A percentile compares a stretch with the other conserved stretches of the same genome.
Conservation (phyloP, 1,140 invertebrate species). For the Drosophila sturtevanti region DNA sequence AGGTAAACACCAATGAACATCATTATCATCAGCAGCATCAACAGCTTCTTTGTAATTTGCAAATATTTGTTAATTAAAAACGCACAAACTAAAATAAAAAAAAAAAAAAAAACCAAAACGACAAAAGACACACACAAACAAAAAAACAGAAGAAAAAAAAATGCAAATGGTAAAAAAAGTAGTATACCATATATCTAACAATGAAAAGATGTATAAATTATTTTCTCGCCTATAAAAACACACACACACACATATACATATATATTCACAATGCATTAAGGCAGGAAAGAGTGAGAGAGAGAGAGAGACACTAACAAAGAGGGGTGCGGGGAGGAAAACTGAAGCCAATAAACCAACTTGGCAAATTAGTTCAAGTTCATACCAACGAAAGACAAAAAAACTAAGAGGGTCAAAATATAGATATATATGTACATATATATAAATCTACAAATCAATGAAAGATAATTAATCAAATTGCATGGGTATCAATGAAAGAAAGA, state of each 20-base stretch:
- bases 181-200: conserved; percentile 32
- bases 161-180: conserved; percentile 35
- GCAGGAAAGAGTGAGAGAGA: not conserved
- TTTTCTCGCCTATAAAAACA: conserved; percentile 59
- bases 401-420: conserved; percentile 58
- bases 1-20: conserved; percentile 43
- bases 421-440: conserved; percentile 17
- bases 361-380: conserved; percentile 75
- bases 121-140: not conserved
- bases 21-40: not conserved
- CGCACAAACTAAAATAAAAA: conserved; percentile 29
- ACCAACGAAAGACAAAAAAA: conserved; percentile 22
- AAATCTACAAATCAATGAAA: not conserved
- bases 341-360: conserved; percentile 19
- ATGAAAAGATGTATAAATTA: conserved; percentile 64
- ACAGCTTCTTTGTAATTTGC: conserved; percentile 54
- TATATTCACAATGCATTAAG: too few relatives aligned
- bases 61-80: conserved; percentile 78
- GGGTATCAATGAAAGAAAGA: conserved; percentile 41
- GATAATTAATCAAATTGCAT: not conserved
- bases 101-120: not conserved
- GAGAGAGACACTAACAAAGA: conserved; percentile 18
- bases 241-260: conserved; percentile 22
- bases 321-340: not conserved
- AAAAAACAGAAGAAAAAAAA: conserved; percentile 12